Evolutionary conservation across 2,113 vertebrate species (phyloP).

Genomic region (Dermatemys mawii): DNA sequence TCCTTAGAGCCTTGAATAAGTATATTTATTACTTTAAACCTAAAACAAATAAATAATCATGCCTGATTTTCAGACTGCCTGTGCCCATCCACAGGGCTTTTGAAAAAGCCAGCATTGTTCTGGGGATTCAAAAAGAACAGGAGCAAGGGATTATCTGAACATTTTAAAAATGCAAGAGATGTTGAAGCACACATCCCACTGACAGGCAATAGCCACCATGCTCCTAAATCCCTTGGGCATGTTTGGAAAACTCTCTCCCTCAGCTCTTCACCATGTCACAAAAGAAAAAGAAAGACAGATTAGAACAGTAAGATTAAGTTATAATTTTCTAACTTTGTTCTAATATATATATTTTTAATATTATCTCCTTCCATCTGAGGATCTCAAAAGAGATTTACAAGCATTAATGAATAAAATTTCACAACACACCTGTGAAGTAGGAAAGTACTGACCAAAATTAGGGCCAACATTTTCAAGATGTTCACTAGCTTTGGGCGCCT

Average conservation of each 20-base stretch:
- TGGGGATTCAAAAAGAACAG: not conserved
- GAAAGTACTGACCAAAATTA: not conserved
- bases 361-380: not conserved
- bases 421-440: fast-evolving
- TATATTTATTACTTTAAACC: not conserved
- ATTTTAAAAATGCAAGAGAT: not conserved
- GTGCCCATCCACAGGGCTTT: fast-evolving
- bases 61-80: fast-evolving
- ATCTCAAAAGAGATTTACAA: not conserved
- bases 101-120: not conserved
- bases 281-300: not conserved
- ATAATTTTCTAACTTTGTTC: not conserved
- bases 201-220: not conserved
- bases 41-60: not conserved
- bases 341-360: not conserved
- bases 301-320: not conserved
- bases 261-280: not conserved
- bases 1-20: not conserved
- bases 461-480: not conserved
- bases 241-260: not conserved
- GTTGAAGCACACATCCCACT: not conserved
- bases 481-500: not conserved
- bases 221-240: not conserved
- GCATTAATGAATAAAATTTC: not conserved
- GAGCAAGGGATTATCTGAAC: fast-evolving